A percentile compares a stretch with the other conserved stretches of the same genome.
Evolutionary conservation across 2,113 vertebrate species (phyloP).

Genomic region (Pterocles orientalis): DNA sequence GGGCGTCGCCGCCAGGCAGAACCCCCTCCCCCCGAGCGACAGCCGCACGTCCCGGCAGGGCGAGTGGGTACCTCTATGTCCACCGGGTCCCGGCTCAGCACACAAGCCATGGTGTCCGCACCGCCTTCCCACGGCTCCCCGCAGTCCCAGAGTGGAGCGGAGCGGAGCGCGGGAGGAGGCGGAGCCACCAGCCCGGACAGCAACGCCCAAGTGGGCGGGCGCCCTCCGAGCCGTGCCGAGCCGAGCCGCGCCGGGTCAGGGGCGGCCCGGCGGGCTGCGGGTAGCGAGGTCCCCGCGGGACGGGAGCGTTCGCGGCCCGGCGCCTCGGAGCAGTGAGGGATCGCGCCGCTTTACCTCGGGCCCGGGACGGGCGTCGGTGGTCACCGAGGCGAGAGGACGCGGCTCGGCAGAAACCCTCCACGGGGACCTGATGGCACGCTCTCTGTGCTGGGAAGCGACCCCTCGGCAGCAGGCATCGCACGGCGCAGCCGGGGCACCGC

Average conservation of each 20-base stretch:
- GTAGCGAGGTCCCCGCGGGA: too few relatives aligned
- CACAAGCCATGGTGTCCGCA: conserved; percentile 71
- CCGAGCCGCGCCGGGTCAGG: neutral
- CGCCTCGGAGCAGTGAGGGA: too few relatives aligned
- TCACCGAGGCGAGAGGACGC: too few relatives aligned
- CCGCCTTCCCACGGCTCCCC: neutral
- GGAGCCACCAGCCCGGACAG: neutral
- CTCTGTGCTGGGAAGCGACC: neutral
- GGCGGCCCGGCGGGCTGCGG: neutral
- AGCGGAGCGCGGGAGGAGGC: neutral
- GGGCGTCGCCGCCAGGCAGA: neutral
- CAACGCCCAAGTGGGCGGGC: neutral
- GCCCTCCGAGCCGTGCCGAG: neutral
- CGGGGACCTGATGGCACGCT: accelerated
- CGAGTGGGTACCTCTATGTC: conserved; percentile 84
- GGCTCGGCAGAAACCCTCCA: neutral
- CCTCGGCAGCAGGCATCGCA: neutral
- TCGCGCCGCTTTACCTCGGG: too few relatives aligned
- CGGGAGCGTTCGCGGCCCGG: accelerated
- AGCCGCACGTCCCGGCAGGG: neutral
- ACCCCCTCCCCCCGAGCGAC: neutral
- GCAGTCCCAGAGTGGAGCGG: neutral
- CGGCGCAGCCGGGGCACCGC: neutral
- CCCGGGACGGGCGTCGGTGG: neutral
- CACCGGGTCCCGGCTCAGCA: conserved; percentile 82